Evolutionary conservation across 2,888 invertebrate genomes (phyloP), one percentile per base, ranked within the genome.

Genomic region (Dryobota labecula): DNA sequence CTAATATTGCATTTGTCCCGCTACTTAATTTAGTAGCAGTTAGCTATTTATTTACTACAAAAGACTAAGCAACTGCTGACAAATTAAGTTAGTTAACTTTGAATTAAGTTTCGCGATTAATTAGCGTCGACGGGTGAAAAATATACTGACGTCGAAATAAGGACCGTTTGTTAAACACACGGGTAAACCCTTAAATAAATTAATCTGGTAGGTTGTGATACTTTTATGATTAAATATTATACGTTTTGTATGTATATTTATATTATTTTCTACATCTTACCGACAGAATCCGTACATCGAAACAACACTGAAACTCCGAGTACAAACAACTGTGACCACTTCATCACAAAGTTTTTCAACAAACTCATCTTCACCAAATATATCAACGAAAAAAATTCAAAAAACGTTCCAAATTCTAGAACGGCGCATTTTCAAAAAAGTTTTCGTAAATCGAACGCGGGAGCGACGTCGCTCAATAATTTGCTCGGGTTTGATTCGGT

Each of bases 271-370:
- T 63, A 63, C 68, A 88, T 93, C 95, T 95, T 87, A 95, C 95
- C 95, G 70, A 95, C 91, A 53, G 95, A 95, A 89, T 94, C 94
- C 91, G 95, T 94, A 86, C 92, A 92, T 76, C 90, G 90, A 83
- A 94, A 92, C 87, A 95, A 90, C 94, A 95, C 94, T 93, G 94
- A 91, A 92, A 95, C 89, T 94, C 94, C 94, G 86, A 94, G 89
- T 89, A 94, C 87, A 84, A 93, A 82, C 82, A 92, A 89, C 82
- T 87, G 85, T 72, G 84, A 85, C 87, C 93, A 94, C 94, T 91
- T 91, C 90, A 92, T 91, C 93, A 94, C 94, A 83, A 87, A 84
- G 76, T 84, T 88, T 84, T 82, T 87, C 54, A 84, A 86, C 81
- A 86, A 84, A 91, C 90, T 89, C 78, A 84, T 84, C 77, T 81